Percentiles rank a stretch among this genome's conserved stretches.
Evolutionary conservation across 1,140 invertebrate species (phyloP).

Genomic region (Eurytemora carolleeae): DNA sequence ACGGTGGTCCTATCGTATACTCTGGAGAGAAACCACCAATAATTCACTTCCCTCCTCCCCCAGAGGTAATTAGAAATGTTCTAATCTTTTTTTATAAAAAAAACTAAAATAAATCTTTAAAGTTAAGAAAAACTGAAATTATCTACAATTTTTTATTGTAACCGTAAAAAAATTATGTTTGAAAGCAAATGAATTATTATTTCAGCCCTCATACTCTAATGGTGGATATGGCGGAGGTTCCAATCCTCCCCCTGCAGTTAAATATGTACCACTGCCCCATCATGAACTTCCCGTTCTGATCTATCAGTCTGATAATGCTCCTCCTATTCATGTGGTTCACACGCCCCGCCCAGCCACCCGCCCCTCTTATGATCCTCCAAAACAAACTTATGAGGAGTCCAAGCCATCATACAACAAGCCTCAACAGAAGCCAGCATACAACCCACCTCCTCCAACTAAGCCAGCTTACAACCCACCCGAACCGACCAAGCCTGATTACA

Average conservation of each 20-base stretch:
- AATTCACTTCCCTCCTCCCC: constrained; percentile 27
- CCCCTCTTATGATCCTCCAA: constrained; percentile 13
- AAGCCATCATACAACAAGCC: constrained; percentile 3
- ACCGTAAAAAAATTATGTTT: not conserved
- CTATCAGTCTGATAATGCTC: constrained; percentile 25
- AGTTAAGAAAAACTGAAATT: too few relatives aligned
- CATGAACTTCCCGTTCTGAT: constrained; percentile 28
- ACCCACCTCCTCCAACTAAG: constrained; percentile 16
- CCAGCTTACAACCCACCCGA: constrained; percentile 10
- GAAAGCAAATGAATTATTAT: not conserved
- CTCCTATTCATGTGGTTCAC: constrained; percentile 26
- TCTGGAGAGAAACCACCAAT: constrained; percentile 28
- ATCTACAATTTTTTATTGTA: too few relatives aligned
- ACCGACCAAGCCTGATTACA: constrained; percentile 12
- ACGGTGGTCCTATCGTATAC: constrained; percentile 29
- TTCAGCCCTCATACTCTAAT: not conserved
- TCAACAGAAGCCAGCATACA: constrained; percentile 2
- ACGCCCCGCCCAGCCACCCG: constrained; percentile 16
- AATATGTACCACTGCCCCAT: constrained; percentile 28
- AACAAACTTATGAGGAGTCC: constrained; percentile 1
- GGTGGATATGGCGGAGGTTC: constrained; percentile 17
- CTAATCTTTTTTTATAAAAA: too few relatives aligned
- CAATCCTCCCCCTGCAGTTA: constrained; percentile 21
- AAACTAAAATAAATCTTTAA: too few relatives aligned
- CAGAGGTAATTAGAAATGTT: constrained; percentile 17